Base-by-base conservation (phyloP, 2,797 vertebrate genomes). In the Phyllotis vaccarum region DNA sequence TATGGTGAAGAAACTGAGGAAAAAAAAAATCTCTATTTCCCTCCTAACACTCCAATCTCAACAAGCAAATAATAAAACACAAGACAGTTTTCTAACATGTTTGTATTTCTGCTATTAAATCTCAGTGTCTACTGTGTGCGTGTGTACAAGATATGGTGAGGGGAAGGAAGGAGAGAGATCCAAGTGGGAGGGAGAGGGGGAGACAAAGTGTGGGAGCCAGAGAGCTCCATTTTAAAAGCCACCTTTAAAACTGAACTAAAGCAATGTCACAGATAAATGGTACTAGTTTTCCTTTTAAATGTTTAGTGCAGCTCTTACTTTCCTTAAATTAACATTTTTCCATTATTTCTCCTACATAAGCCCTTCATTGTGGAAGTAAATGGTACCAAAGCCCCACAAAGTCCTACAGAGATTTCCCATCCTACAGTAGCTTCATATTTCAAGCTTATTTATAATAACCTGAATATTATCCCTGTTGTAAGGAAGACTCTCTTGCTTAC, bases 231-330 rank as follows among this genome's bases (percentile, higher is more conserved):
- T 97, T 93, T 98, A 98, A 98, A 98, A 97, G 90, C 68, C 92
- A 95, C 49, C 95, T 96, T 95, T 85, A 97, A 98, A 95, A 90
- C 74, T 98, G 95, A 76, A 95, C 90, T 93, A 97, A 98, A 93
- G 94, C 93, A 95, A 97, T 86, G 91, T 97, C 37, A 97, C 95
- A 96, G 94, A 98, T 94, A 97, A 96, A 98, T 97, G 95, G 97
- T 98, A 98, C 97, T 96, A 70, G 52, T 64, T 95, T 95, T 97
- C 87, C 64, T 98, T 93, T 98, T 94, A 98, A 98, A 97, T 97
- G 87, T 93, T 97, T 98, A 98, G 97, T 98, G 98, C 98, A 98
- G 98, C 97, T 98, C 97, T 96, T 95, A 96, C 97, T 97, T 95
- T 98, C 95, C 97, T 97, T 98, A 98, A 98, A 97, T 90, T 87